Percentiles rank a stretch among this genome's conserved stretches.
These are phyloP conservation scores for Pterocles orientalis DNA, from an alignment of 2,113 vertebrate species.

Conservation along the genomic window DNA sequence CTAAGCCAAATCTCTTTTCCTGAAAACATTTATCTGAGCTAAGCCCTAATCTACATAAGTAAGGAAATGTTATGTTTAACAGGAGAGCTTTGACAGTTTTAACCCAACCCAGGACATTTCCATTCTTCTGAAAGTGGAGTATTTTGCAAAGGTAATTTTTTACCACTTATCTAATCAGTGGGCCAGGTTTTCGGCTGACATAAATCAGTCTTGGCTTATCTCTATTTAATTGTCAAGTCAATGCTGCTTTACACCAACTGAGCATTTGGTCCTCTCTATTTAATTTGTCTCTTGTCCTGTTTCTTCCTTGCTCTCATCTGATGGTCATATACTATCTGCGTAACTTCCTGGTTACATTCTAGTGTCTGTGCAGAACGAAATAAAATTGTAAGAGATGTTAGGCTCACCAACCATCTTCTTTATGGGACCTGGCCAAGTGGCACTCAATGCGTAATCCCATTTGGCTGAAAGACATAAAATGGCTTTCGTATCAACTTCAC, in stretches of 20 bases:
- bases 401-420: not conserved
- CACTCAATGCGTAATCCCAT: not conserved
- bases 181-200: not conserved
- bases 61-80: not conserved
- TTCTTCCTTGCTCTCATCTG: not conserved
- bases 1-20: not conserved
- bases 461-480: not conserved
- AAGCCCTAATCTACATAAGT: not conserved
- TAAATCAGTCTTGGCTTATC: not conserved
- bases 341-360: not conserved
- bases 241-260: not conserved
- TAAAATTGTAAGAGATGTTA: not conserved
- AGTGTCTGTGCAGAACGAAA: not conserved
- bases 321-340: not conserved
- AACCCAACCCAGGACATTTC: not conserved
- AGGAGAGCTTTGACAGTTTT: not conserved
- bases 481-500: not conserved
- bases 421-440: not conserved
- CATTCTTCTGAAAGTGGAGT: not conserved
- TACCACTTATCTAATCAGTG: not conserved
- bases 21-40: not conserved
- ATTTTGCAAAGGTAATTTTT: not conserved
- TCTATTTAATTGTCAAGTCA: not conserved
- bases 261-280: not conserved
- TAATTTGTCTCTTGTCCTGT: not conserved